A percentile compares a stretch with the other conserved stretches of the same genome.
phyloP scores from a whole-genome alignment of 2,113 vertebrate genomes.

The Odontesthes bonariensis region DNA sequence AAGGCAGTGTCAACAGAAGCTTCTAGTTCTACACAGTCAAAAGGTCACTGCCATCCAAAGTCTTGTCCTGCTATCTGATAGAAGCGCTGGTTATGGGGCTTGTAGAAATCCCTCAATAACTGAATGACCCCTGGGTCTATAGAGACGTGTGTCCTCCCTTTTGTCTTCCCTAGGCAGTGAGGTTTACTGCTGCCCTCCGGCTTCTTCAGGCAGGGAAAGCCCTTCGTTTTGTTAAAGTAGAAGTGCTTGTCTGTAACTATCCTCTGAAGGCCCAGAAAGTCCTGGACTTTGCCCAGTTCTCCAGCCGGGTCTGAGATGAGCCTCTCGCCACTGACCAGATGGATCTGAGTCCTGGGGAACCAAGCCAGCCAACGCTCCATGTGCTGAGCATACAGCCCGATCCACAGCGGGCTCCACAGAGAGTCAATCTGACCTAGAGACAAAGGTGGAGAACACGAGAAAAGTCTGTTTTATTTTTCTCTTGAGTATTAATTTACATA shows the following conservation, averaged over 20 bases:
- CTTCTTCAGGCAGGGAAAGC: slow-evolving; percentile 87
- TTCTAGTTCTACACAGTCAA: neutral
- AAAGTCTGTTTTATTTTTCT: neutral
- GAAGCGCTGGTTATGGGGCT: slow-evolving; percentile 82
- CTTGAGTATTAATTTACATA: neutral
- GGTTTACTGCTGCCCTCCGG: slow-evolving; percentile 86
- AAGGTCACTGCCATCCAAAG: slow-evolving; percentile 85
- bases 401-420: slow-evolving; percentile 86
- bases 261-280: slow-evolving; percentile 86
- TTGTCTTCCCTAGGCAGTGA: slow-evolving; percentile 87
- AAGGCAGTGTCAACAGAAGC: slow-evolving; percentile 8
- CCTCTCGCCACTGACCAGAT: slow-evolving; percentile 84
- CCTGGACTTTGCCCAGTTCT: slow-evolving; percentile 85
- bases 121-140: slow-evolving; percentile 78
- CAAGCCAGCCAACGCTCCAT: slow-evolving; percentile 85
- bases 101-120: slow-evolving; percentile 84
- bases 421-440: slow-evolving; percentile 79
- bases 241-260: slow-evolving; percentile 87
- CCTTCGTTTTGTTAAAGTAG: slow-evolving; percentile 88
- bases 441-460: neutral
- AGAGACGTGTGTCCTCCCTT: slow-evolving; percentile 81
- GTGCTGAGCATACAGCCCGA: slow-evolving; percentile 85
- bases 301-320: slow-evolving; percentile 84
- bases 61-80: slow-evolving; percentile 84
- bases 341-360: slow-evolving; percentile 84